Evolutionary conservation across 2,888 invertebrate genomes (phyloP).

Genomic region (Thereva unica): DNA sequence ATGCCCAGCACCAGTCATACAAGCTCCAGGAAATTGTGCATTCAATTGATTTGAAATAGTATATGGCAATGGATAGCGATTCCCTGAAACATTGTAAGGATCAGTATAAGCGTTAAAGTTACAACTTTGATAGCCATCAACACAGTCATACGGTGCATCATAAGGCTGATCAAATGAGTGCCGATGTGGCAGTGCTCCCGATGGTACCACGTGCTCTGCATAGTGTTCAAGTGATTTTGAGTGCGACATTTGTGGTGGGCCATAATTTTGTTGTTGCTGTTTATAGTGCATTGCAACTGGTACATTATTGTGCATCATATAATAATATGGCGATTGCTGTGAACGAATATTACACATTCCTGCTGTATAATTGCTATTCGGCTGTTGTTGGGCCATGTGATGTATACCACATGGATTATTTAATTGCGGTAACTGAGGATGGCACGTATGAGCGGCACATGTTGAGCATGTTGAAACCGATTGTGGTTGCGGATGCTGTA

Average conservation of each 20-base stretch:
- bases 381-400: slow-evolving; percentile 40
- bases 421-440: slow-evolving; percentile 32
- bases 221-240: slow-evolving; percentile 58
- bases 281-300: slow-evolving; percentile 35
- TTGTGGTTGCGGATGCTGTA: slow-evolving; percentile 43
- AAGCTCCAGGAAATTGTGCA: slow-evolving; percentile 33
- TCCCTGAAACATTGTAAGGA: slow-evolving; percentile 56
- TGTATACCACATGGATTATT: slow-evolving; percentile 34
- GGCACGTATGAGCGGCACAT: slow-evolving; percentile 37
- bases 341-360: slow-evolving; percentile 44
- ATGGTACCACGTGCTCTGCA: slow-evolving; percentile 49
- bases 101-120: slow-evolving; percentile 47
- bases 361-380: slow-evolving; percentile 36
- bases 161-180: slow-evolving; percentile 58
- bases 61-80: slow-evolving; percentile 56
- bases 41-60: slow-evolving; percentile 55
- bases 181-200: slow-evolving; percentile 50
- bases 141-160: slow-evolving; percentile 51
- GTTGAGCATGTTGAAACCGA: slow-evolving; percentile 37
- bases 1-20: slow-evolving; percentile 6
- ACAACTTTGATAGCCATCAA: slow-evolving; percentile 48
- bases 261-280: slow-evolving; percentile 27
- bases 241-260: slow-evolving; percentile 51
- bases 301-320: slow-evolving; percentile 34
- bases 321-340: slow-evolving; percentile 33